phyloP scores from a whole-genome alignment of 2,113 vertebrate species.

The Balaenoptera acutorostrata region DNA sequence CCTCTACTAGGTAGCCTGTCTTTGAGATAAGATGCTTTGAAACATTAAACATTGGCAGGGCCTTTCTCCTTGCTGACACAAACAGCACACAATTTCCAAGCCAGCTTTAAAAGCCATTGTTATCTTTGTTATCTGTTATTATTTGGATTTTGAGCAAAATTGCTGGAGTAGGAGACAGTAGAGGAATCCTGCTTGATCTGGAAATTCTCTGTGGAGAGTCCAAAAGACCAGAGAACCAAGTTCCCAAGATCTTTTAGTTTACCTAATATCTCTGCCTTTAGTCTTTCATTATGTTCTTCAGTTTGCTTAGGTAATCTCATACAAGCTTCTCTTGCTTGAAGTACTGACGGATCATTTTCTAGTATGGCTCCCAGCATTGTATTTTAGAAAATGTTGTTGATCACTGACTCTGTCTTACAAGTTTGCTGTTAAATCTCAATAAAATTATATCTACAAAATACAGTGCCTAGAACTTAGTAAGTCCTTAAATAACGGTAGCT shows the following conservation, averaged over 20 bases:
- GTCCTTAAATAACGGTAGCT: neutral
- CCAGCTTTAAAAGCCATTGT: neutral
- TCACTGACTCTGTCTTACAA: neutral
- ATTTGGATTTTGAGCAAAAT: constrained; percentile 93
- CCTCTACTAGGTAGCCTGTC: constrained; percentile 42
- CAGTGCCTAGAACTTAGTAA: neutral
- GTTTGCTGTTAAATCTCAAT: neutral
- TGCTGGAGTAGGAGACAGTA: constrained; percentile 94
- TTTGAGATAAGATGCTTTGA: constrained; percentile 56
- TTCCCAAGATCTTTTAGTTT: constrained; percentile 98
- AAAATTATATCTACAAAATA: neutral
- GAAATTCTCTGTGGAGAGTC: constrained; percentile 96
- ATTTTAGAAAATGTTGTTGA: neutral
- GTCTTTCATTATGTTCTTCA: too few relatives aligned
- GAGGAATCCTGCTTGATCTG: constrained; percentile 93
- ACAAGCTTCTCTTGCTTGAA: too few relatives aligned
- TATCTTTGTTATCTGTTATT: constrained; percentile 86
- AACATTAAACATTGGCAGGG: constrained; percentile 57
- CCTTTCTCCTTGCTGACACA: constrained; percentile 49
- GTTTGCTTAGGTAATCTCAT: too few relatives aligned
- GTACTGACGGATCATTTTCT: too few relatives aligned
- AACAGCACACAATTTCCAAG: constrained; percentile 60
- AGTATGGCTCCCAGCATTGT: too few relatives aligned
- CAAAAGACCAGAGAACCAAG: constrained; percentile 94
- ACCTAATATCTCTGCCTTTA: constrained; percentile 75